phyloP scores from a whole-genome alignment of 2,888 invertebrate genomes.

The Eupithecia inturbata region DNA sequence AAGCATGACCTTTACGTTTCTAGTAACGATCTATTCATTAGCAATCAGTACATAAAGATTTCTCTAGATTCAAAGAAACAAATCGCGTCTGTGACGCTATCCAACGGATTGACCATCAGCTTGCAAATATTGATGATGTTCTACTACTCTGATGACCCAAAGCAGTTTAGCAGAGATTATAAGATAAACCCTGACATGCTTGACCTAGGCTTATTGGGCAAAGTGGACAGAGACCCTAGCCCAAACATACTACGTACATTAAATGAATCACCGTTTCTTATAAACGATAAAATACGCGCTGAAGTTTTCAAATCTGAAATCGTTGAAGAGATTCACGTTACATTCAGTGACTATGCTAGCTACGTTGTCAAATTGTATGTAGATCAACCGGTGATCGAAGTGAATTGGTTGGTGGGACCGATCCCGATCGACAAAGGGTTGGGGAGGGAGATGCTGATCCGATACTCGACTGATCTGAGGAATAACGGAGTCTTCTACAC shows the following conservation, averaged over 20 bases:
- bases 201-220: background rate
- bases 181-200: slow-evolving; percentile 14
- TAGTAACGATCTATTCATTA: slow-evolving; percentile 23
- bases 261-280: slow-evolving; percentile 48
- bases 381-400: slow-evolving; percentile 85
- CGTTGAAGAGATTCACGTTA: slow-evolving; percentile 90
- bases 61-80: slow-evolving; percentile 72
- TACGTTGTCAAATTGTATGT: slow-evolving; percentile 88
- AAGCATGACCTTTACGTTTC: background rate
- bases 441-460: slow-evolving; percentile 91
- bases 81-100: slow-evolving; percentile 77
- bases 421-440: slow-evolving; percentile 85
- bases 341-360: slow-evolving; percentile 86
- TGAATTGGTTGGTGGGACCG: slow-evolving; percentile 92
- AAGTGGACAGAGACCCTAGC: slow-evolving; percentile 83
- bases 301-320: slow-evolving; percentile 80
- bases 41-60: slow-evolving; percentile 72
- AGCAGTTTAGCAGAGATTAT: slow-evolving; percentile 79
- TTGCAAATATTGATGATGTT: slow-evolving; percentile 85
- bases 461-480: slow-evolving; percentile 86
- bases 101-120: slow-evolving; percentile 64
- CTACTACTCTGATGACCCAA: slow-evolving; percentile 88
- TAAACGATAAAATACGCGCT: slow-evolving; percentile 44
- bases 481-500: slow-evolving; percentile 91
- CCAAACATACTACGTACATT: slow-evolving; percentile 91